Evolutionary conservation across 2,888 invertebrate species (phyloP).

Genomic region (Caenorhabditis sp.): DNA sequence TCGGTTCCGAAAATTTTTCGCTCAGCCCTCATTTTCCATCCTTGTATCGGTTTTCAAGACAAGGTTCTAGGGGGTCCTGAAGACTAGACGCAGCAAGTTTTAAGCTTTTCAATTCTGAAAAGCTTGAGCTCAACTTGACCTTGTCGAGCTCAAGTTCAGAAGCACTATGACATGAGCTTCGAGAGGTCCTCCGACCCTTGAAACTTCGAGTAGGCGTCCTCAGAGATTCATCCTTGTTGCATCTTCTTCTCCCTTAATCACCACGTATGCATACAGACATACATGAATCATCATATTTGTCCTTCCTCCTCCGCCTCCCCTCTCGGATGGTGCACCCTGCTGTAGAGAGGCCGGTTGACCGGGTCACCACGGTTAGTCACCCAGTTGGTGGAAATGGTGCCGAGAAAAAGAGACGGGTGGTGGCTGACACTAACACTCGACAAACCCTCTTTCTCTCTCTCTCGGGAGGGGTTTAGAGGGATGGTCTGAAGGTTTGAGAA

Average conservation of each 20-base stretch:
- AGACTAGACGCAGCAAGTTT: too few species aligned
- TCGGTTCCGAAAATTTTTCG: too few species aligned
- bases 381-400: neutral
- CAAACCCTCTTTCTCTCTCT: neutral
- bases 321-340: neutral
- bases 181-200: too few species aligned
- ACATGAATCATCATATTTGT: conserved; percentile 1
- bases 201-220: too few species aligned
- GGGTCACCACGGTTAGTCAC: neutral
- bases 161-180: too few species aligned
- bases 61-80: too few species aligned
- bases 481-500: conserved; percentile 8
- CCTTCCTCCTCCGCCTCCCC: neutral
- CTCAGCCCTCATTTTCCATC: too few species aligned
- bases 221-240: too few species aligned
- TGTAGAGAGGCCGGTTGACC: neutral
- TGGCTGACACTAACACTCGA: conserved; percentile 4
- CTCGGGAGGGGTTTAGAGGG: conserved; percentile 19
- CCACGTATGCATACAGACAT: neutral
- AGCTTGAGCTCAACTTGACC: too few species aligned
- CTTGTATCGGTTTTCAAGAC: too few species aligned
- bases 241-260: neutral
- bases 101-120: too few species aligned
- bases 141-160: too few species aligned
- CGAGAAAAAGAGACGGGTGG: neutral